Evolutionary conservation across 2,797 vertebrate species (phyloP), one percentile per base, ranked within the genome.

Genomic region (Coluber constrictor): DNA sequence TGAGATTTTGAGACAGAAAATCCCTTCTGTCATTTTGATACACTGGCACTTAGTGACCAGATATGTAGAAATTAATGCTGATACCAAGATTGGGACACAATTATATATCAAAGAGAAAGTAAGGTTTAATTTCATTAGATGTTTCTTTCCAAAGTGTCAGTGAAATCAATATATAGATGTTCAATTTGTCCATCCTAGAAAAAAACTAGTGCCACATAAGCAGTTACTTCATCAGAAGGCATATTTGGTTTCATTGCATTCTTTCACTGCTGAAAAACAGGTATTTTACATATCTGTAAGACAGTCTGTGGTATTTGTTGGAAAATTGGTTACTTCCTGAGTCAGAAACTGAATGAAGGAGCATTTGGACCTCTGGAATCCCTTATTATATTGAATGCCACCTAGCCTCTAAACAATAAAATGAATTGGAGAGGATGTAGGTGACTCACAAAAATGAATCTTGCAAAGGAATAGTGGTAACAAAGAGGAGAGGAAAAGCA

Each of bases 401-500:
- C 92, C 95, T 94, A 92, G 94, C 90, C 94, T 92, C 94, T 95
- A 61, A 61, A 61, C 25, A 61, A 37, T 93, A 92, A 94, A 94
- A 91, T 91, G 93, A 27, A 79, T 10, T 74, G 29, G 11, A 89
- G 90, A 93, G 89, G 18, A 87, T 29, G 25, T 20, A 87, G 87
- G 0, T 0, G 8, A 15, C 3, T 55, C 27, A 47, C 55, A 74
- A 88, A 66, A 12, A 70, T 4, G 47, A 29, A 32, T 0, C 0
- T 32, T 88, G 10, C n/a, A 90, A 70, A 51, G 11, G 0, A 3
- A 59, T 23, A 86, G 63, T 79, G 70, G 37, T 23, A 43, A 79
- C 32, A 47, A 83, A 43, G 37, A 79, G 18, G 18, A 83, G 18
- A 83, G 43, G 9, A 83, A 83, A 83, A 83, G 18, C 2, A 90